phyloP scores from a whole-genome alignment of 2,888 invertebrate genomes.

The Harpalus rufipes region DNA sequence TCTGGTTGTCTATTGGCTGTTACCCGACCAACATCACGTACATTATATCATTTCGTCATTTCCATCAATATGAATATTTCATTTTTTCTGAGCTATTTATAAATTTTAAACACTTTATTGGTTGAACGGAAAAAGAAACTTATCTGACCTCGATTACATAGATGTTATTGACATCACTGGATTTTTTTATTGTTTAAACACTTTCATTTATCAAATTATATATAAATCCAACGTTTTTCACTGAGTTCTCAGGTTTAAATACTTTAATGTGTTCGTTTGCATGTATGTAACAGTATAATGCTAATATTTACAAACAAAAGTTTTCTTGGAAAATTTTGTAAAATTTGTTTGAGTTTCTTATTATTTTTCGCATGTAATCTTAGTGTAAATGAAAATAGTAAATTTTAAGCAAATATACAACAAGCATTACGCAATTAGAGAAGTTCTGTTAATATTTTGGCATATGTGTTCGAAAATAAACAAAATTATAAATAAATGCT shows the following conservation, averaged over 20 bases:
- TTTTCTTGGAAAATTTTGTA: not conserved
- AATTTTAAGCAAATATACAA: not conserved
- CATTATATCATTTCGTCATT: not conserved
- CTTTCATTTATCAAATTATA: slow-evolving; percentile 43
- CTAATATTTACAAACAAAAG: slow-evolving; percentile 28
- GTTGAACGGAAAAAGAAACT: slow-evolving; percentile 46
- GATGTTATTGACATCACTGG: slow-evolving; percentile 46
- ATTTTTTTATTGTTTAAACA: slow-evolving; percentile 37
- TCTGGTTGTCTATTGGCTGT: not conserved
- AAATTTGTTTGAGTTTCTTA: not conserved
- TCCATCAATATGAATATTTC: slow-evolving; percentile 56
- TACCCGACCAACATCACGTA: slow-evolving; percentile 25
- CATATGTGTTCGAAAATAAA: not conserved
- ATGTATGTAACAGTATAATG: slow-evolving; percentile 7
- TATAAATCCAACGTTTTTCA: not conserved
- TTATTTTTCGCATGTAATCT: slow-evolving; percentile 9
- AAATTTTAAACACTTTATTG: slow-evolving; percentile 54
- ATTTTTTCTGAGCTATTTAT: slow-evolving; percentile 29
- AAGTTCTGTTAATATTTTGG: not conserved
- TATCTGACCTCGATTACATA: slow-evolving; percentile 57
- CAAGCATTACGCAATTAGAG: not conserved
- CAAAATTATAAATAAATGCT: too few species aligned
- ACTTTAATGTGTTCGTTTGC: slow-evolving; percentile 10
- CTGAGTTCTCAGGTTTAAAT: not conserved
- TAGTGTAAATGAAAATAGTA: not conserved